These are phyloP conservation scores for Polypedilum pembai DNA, from an alignment of 1,140 invertebrate species.

Conservation along the genomic window DNA sequence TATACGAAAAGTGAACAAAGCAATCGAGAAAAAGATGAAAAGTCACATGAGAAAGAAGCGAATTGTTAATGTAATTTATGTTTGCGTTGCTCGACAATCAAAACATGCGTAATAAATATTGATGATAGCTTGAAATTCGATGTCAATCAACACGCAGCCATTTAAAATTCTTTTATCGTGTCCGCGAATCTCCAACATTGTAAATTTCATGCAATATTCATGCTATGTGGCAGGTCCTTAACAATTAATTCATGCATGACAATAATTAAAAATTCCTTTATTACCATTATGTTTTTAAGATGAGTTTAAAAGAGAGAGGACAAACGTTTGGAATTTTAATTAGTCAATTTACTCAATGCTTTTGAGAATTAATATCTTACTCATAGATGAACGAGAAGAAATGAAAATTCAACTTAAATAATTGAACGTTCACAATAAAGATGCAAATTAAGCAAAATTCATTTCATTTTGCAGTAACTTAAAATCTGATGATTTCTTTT, in stretches of 20 bases:
- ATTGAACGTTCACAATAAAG: too few species aligned
- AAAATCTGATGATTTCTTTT: too few species aligned
- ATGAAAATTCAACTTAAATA: too few species aligned
- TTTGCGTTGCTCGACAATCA: neutral
- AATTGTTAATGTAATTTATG: too few species aligned
- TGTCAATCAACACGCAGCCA: neutral
- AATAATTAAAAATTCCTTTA: conserved; percentile 2
- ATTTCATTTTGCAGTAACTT: too few species aligned
- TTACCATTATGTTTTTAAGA: neutral
- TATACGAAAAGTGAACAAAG: neutral
- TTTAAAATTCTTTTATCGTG: conserved; percentile 2
- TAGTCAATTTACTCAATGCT: neutral
- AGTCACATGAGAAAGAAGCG: too few species aligned
- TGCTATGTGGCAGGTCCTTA: neutral
- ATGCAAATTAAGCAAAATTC: too few species aligned
- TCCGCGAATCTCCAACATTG: conserved; percentile 8
- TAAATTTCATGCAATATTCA: neutral
- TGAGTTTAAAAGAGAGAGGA: neutral
- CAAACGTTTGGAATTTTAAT: neutral
- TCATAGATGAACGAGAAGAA: too few species aligned
- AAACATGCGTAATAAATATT: conserved; percentile 1
- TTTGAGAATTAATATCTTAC: too few species aligned
- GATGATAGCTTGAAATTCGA: neutral
- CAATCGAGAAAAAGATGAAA: too few species aligned
- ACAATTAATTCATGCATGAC: neutral